A percentile compares a stretch with the other conserved stretches of the same genome.
Evolutionary conservation across 2,797 vertebrate species (phyloP).

Genomic region (Alectoris magna): DNA sequence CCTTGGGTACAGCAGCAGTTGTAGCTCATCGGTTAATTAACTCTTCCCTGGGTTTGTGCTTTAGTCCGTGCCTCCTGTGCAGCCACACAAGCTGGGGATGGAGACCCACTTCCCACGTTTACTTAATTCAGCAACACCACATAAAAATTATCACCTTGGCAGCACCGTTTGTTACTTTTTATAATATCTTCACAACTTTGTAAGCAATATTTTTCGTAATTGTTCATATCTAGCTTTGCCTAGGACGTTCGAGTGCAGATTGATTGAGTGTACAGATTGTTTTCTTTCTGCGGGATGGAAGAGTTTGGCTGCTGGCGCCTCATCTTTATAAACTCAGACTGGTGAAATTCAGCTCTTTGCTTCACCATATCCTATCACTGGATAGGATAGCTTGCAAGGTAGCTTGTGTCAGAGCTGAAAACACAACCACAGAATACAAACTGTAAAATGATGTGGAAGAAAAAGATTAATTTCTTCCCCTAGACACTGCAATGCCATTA

Average conservation of each 20-base stretch:
- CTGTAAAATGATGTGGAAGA: constrained; percentile 15
- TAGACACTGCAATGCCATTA: constrained; percentile 52
- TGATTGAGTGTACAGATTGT: not conserved
- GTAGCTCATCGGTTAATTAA: not conserved
- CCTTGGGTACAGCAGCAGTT: not conserved
- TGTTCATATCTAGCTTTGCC: not conserved
- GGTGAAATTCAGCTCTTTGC: constrained; percentile 20
- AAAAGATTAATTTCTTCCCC: constrained; percentile 57
- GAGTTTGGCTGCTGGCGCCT: not conserved
- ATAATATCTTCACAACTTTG: not conserved
- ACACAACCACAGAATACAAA: constrained; percentile 33
- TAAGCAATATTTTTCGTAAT: not conserved
- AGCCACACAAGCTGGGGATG: not conserved
- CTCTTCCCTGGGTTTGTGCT: not conserved
- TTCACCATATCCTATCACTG: not conserved
- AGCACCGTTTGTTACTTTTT: not conserved
- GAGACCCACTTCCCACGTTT: not conserved
- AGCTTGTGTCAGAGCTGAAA: not conserved
- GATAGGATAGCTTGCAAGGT: not conserved
- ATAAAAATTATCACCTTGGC: fast-evolving
- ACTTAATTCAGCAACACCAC: not conserved
- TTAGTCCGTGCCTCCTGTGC: not conserved
- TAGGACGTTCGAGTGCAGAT: not conserved
- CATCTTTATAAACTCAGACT: not conserved
- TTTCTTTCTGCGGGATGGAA: not conserved